Conservation (phyloP, 2,113 vertebrate species). For the rat (Rattus norvegicus) region GRCr8 NC_086024.1:28331001-28331500, state of each 20-base stretch:
- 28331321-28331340: not conserved
- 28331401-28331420: conserved; percentile 13
- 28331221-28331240: not conserved
- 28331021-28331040: not conserved
- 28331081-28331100: not conserved
- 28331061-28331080: not conserved
- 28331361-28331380: not conserved
- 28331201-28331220: not conserved
- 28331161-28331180: not conserved
- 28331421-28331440: conserved; percentile 36
- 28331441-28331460: conserved; percentile 45
- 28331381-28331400: not conserved
- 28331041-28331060: not conserved
- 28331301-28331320: conserved; percentile 4
- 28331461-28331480: conserved; percentile 46
- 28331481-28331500: conserved; percentile 48
- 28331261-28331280: conserved; percentile 16
- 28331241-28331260: not conserved
- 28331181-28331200: not conserved
- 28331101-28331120: not conserved
- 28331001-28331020: conserved; percentile 17
- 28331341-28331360: not conserved
- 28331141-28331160: not conserved
- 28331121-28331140: not conserved
- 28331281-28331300: conserved; percentile 48